Percentiles rank a stretch among this genome's conserved stretches.
These are phyloP conservation scores for Glyphotaelius pellucidus DNA, from an alignment of 2,888 invertebrate species.

Conservation along the genomic window DNA sequence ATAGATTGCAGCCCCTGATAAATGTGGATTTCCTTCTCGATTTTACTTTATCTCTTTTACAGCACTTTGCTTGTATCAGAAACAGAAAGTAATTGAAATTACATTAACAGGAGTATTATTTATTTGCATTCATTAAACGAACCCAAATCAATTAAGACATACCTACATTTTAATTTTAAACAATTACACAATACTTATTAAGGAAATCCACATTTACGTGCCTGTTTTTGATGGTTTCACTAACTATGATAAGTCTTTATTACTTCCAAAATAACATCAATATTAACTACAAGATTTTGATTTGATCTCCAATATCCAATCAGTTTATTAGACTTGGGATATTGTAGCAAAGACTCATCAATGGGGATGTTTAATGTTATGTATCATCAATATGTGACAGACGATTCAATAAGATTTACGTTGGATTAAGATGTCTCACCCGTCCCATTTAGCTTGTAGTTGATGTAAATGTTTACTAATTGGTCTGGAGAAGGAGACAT, in stretches of 20 bases:
- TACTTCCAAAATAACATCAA: background rate
- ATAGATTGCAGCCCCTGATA: background rate
- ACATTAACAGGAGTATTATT: background rate
- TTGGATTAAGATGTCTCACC: background rate
- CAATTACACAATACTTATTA: background rate
- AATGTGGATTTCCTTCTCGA: background rate
- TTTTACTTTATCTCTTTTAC: background rate
- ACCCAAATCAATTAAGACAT: background rate
- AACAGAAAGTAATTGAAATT: no score
- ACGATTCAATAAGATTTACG: slow-evolving; percentile 39
- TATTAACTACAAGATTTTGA: background rate
- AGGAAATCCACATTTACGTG: slow-evolving; percentile 7
- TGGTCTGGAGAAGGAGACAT: slow-evolving; percentile 4
- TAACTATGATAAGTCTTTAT: slow-evolving; percentile 1
- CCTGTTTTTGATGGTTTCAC: background rate
- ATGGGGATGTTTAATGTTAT: background rate
- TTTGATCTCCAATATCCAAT: background rate
- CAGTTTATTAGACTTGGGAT: background rate
- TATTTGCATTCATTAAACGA: background rate
- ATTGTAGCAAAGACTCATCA: background rate
- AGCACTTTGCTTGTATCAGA: background rate
- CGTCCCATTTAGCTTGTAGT: background rate
- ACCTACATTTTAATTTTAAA: no score
- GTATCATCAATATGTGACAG: slow-evolving; percentile 20
- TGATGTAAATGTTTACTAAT: background rate